Conservation (phyloP, 2,113 vertebrate genomes). For the Hyaena hyaena region DNA sequence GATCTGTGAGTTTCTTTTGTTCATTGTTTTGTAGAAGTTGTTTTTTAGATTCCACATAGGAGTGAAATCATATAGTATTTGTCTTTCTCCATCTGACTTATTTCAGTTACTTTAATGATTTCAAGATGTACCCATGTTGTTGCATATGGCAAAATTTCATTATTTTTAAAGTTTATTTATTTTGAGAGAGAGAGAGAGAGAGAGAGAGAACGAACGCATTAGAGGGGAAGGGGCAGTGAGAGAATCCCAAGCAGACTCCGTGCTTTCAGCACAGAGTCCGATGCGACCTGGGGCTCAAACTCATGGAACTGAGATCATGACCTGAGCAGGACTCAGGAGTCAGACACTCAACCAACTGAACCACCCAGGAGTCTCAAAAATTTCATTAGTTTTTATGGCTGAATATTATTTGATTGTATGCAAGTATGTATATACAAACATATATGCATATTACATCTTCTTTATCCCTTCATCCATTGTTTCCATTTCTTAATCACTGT, state of each 20-base stretch:
- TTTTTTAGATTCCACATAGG: not conserved
- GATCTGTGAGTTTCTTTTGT: not conserved
- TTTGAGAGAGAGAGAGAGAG: no score
- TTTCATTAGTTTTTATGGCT: not conserved
- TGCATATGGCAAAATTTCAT: not conserved
- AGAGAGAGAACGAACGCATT: no score
- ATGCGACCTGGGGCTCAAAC: no score
- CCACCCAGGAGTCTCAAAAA: no score
- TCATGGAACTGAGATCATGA: no score
- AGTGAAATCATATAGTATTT: not conserved
- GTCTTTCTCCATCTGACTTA: not conserved
- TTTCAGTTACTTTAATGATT: not conserved
- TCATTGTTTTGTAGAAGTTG: not conserved
- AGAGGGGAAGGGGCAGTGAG: no score
- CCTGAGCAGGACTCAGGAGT: no score
- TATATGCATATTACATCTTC: not conserved
- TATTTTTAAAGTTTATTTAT: not conserved
- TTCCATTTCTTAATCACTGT: not conserved
- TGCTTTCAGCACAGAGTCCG: no score
- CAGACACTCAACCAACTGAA: no score
- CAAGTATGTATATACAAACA: not conserved
- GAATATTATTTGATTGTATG: not conserved
- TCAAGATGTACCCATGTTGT: not conserved
- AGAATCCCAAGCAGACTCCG: no score
- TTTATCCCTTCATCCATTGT: not conserved